phyloP scores from a whole-genome alignment of 2,797 vertebrate species.

The Sarcophilus harrisii region DNA sequence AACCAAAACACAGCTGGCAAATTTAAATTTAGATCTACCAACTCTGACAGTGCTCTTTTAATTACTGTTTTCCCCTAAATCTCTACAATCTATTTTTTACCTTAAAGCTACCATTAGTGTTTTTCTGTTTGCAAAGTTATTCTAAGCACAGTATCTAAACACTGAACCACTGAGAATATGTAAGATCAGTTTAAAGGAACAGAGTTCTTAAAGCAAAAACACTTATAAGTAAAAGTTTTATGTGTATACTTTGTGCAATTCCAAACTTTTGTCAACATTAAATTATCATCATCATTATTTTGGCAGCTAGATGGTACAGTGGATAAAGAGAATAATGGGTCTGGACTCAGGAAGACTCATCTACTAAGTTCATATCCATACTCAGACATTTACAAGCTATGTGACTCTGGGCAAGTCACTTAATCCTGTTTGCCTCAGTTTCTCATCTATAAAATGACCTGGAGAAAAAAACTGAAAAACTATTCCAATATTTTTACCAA shows the following conservation, averaged over 20 bases:
- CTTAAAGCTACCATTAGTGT: conserved; percentile 39
- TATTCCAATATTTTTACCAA: too few relatives aligned
- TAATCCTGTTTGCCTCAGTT: neutral
- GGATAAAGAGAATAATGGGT: neutral
- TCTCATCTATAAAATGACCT: neutral
- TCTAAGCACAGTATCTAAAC: conserved; percentile 48
- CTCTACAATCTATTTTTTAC: conserved; percentile 22
- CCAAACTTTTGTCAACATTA: neutral
- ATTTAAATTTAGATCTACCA: conserved; percentile 56
- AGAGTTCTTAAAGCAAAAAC: conserved; percentile 37
- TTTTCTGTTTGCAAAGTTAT: conserved; percentile 57
- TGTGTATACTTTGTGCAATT: conserved; percentile 13
- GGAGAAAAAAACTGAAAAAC: too few relatives aligned
- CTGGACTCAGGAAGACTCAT: neutral
- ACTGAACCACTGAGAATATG: conserved; percentile 24
- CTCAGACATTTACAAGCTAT: neutral
- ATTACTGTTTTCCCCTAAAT: conserved; percentile 54
- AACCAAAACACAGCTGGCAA: conserved; percentile 56
- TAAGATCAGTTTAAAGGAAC: conserved; percentile 42
- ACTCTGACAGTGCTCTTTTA: conserved; percentile 54
- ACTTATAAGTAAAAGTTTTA: neutral
- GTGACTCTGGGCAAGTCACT: neutral
- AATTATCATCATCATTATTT: neutral
- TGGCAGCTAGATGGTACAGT: neutral
- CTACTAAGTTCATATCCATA: neutral